Base-by-base conservation (phyloP, 2,797 vertebrate species). In the Phalanger gymnotis region DNA sequence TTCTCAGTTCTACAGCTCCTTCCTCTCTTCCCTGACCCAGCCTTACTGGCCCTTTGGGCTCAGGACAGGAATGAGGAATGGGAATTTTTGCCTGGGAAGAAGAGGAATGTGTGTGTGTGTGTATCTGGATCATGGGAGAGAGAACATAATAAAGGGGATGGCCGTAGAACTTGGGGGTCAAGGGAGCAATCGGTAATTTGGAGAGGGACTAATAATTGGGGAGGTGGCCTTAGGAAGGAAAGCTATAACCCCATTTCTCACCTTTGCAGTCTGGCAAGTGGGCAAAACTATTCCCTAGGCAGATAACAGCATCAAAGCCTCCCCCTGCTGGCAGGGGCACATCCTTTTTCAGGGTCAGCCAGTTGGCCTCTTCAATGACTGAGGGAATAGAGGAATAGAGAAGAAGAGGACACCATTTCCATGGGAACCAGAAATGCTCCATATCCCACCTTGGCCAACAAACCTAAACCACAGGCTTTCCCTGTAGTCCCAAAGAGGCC, bases 331-430 rank as follows among this genome's bases (percentile, higher is more conserved):
- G 99, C 98, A 99, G 99, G 95, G 99, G 98, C 96, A 99, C 93
- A 91, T 99, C 99, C 6, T 99, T 99, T n/a, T 99, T 10, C 96
- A 99, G 98, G 0, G 99, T 99, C 96, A 99, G 98, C 99, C 99
- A 99, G 98, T 99, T 99, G 95, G 99, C 99, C 97, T 99, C 99
- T 97, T 99, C 99, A 0, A 99, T 99, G 93, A 99, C 99, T 99
- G 97, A 56, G n/a, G 94, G 1, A 57, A 54, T 57, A 57, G 56
- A 57, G 56, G 22, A 90, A 0, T 55, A 93, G 57, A 87, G 47
- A 27, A 34, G 19, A 93, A 30, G 27, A 57, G 53, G 51, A 54
- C 57, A 93, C 81, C 2, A 3, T 89, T 30, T 14, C 25, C n/a
- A 9, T 3, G 47, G 28, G 52, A 30, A 19, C 53, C 1, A 53